Base-by-base conservation (phyloP, 2,113 vertebrate genomes). In the Takifugu flavidus region DNA sequence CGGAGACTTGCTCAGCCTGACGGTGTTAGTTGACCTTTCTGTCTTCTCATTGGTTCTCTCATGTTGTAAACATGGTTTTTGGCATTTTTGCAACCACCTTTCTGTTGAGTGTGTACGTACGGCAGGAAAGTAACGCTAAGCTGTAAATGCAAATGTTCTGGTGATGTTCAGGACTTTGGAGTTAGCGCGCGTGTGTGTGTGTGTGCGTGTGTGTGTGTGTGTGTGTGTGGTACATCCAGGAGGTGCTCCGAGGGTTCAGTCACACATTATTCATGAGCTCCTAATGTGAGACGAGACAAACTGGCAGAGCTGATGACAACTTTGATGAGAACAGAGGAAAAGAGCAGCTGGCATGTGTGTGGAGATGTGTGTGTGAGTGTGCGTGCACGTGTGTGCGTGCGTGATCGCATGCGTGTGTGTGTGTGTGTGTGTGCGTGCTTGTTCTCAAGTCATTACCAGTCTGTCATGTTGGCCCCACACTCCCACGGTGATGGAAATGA, bases 241-340 rank as follows among this genome's bases (percentile, higher is more conserved):
- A 67, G 62, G 66, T 70, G 63, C 82, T 78, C 46, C 14, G 67
- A 80, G 72, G 74, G 69, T 83, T 69, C 86, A 83, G 87, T 82
- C 82, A 83, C 79, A 84, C 68, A 80, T 86, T 83, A 88, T 87
- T 85, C 83, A 85, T 84, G 76, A 86, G 80, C 65, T 72, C 75
- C 72, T 85, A 87, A 88, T 87, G 83, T 82, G 82, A 85, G 84
- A 85, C 52, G 56, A 84, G 78, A 84, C 77, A 82, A 85, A 84
- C 80, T 86, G 82, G 83, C 82, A 53, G 65, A 78, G 80, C 78
- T 77, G 81, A 82, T 87, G 82, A 86, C 82, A 86, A 86, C 71
- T 89, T 84, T 82, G 82, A 82, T 84, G 85, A 85, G 78, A 81
- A 75, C 73, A 75, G 82, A 77, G 82, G 78, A 75, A 73, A 70